These are phyloP conservation scores for Lissonota sp. DNA, from an alignment of 2,888 invertebrate species.

Conservation along the genomic window DNA sequence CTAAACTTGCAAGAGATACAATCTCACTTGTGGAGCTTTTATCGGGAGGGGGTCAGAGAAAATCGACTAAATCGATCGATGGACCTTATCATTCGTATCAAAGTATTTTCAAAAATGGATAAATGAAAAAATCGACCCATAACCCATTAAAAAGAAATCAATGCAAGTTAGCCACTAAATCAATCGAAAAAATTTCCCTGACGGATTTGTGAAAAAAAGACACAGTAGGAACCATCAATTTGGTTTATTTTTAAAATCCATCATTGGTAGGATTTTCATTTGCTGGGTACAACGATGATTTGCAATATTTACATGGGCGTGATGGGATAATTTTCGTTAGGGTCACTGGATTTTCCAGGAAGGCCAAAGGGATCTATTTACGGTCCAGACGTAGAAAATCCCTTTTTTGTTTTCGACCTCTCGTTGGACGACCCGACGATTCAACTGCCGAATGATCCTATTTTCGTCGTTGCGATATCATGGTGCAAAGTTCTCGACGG, in stretches of 20 bases:
- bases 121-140: not conserved
- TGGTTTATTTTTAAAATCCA: no score
- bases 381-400: slow-evolving; percentile 59
- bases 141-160: no score
- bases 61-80: not conserved
- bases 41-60: not conserved
- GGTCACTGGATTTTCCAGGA: slow-evolving; percentile 59
- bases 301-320: not conserved
- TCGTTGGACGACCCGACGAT: slow-evolving; percentile 23
- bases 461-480: slow-evolving; percentile 62
- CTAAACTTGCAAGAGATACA: slow-evolving; percentile 31
- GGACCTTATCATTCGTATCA: no score
- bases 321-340: not conserved
- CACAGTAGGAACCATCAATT: no score
- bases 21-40: slow-evolving; percentile 29
- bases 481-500: slow-evolving; percentile 19
- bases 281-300: no score
- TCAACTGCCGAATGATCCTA: slow-evolving; percentile 56
- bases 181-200: no score
- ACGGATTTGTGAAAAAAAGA: no score
- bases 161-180: no score
- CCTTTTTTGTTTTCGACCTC: slow-evolving; percentile 51
- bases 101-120: slow-evolving; percentile 3
- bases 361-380: slow-evolving; percentile 52
- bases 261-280: no score